Evolutionary conservation across 2,888 invertebrate genomes (phyloP), one percentile per base, ranked within the genome.

Genomic region (Brassicogethes aeneus): DNA sequence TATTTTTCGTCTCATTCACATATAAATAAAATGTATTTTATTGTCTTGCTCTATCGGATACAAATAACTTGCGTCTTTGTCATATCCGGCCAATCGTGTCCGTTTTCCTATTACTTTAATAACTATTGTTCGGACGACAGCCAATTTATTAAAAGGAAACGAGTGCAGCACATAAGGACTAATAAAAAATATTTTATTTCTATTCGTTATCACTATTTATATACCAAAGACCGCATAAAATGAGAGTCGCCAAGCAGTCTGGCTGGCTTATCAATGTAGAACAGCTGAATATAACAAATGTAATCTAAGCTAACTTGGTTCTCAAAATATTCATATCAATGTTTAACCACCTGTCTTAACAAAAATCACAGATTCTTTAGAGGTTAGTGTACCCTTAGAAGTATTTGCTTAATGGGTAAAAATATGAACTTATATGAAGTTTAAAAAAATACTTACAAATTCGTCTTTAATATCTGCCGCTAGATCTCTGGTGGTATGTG

Each of bases 61-160:
- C 62, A 66, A 64, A 63, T 65, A 62, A 56, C 60, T 61, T 56
- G 56, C 57, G 62, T 64, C 64, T 65, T 64, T 60, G 61, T 64
- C 65, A 64, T 64, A 67, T 68, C 68, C 68, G 66, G 68, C 54
- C 58, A 57, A 55, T 55, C 52, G 57, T 59, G 57, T 58, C 36
- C 57, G 50, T 48, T 51, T 52, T 47, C 44, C 45, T 49, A 42
- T 45, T 56, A 52, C 58, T 55, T 57, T 58, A 60, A 60, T 61
- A 56, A 5, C 32, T 12, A 32, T 32, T 32, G 32, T 50, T 50
- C 44, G 40, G 43, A 46, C 40, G 46, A 45, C 43, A 42, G 45
- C 48, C 47, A 45, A 48, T 52, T 52, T 43, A 39, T 41, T 45
- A 50, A 52, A 45, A 53, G 54, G 52, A 54, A 54, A 50, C 52